Evolutionary conservation across 2,797 vertebrate species (phyloP).

Genomic region (Brotogeris chrysoptera): DNA sequence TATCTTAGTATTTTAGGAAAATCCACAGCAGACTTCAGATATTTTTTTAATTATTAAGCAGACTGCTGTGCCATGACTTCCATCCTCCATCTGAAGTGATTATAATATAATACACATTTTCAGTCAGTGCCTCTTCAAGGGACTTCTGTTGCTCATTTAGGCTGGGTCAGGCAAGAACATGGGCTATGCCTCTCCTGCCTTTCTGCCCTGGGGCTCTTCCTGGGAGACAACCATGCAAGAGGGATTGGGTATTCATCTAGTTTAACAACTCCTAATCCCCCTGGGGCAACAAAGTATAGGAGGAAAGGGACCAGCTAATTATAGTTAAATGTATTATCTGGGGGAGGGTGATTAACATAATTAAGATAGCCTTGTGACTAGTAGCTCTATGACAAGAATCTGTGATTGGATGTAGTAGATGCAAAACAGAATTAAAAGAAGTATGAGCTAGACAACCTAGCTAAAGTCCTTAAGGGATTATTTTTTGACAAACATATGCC

Average conservation of each 20-base stretch:
- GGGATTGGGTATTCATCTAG: not conserved
- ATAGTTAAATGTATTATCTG: constrained; percentile 48
- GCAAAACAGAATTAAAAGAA: not conserved
- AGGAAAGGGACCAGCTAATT: constrained; percentile 53
- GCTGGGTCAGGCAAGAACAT: not conserved
- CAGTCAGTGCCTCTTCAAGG: not conserved
- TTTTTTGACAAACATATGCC: not conserved
- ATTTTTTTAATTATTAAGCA: not conserved
- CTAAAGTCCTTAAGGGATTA: not conserved
- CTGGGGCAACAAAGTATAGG: not conserved
- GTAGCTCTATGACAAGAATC: not conserved
- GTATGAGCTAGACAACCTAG: not conserved
- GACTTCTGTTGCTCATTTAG: not conserved
- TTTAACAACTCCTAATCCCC: constrained; percentile 44
- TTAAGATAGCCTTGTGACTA: constrained; percentile 30
- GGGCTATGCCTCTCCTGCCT: not conserved
- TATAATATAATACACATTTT: not conserved
- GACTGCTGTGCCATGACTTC: not conserved
- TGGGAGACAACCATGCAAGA: not conserved
- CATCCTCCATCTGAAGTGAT: not conserved
- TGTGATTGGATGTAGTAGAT: not conserved
- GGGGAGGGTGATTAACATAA: constrained; percentile 28
- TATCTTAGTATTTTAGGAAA: not conserved
- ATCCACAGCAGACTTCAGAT: not conserved
- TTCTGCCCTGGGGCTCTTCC: not conserved